Percentiles rank a stretch among this genome's conserved stretches.
phyloP scores from a whole-genome alignment of 2,888 invertebrate genomes.

The Trachelus tabidus region DNA sequence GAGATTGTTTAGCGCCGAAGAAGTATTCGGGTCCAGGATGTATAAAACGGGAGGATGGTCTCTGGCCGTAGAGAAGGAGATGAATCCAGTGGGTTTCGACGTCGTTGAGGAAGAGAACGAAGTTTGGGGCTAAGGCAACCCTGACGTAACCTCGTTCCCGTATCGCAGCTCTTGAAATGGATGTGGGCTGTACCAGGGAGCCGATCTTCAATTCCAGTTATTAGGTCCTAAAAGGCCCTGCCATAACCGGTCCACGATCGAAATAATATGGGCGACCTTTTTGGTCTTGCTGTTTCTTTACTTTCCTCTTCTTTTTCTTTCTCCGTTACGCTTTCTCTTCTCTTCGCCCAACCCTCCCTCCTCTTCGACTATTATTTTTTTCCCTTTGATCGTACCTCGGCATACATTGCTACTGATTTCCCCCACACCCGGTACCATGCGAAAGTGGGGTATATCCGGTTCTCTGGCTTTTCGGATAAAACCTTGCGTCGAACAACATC shows the following conservation, averaged over 20 bases:
- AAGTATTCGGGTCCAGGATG: not conserved
- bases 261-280: conserved; percentile 18
- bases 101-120: not conserved
- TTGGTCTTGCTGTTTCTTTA: conserved; percentile 6
- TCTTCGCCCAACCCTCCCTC: not conserved
- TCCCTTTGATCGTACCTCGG: not conserved
- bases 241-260: conserved; percentile 39
- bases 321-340: not conserved
- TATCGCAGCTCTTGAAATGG: not conserved
- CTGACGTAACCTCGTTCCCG: conserved; percentile 1
- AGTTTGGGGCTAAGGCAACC: not conserved
- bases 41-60: not conserved
- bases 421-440: too few species aligned
- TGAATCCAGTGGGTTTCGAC: not conserved
- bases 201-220: conserved; percentile 47
- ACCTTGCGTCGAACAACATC: not conserved
- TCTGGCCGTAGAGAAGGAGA: not conserved
- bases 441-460: not conserved
- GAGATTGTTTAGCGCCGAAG: conserved; percentile 2
- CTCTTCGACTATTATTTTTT: not conserved
- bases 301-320: not conserved
- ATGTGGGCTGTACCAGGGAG: conserved; percentile 8
- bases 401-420: not conserved
- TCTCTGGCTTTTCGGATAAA: not conserved
- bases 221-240: conserved; percentile 46